Evolutionary conservation across 2,888 invertebrate genomes (phyloP).

Genomic region (Rotaria sp.): DNA sequence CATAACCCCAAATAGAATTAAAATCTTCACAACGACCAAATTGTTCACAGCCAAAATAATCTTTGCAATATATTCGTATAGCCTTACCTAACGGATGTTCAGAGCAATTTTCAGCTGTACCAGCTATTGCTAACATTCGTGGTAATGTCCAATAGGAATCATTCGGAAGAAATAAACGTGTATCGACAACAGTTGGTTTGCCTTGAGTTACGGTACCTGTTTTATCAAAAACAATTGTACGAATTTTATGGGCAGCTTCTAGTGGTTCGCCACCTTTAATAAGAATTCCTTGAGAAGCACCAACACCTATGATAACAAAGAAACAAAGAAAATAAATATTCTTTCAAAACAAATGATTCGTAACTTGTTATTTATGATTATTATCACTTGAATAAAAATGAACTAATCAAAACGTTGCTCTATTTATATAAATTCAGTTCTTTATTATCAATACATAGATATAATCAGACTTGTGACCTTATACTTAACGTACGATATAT

Average conservation of each 20-base stretch:
- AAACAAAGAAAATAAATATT: too few species aligned
- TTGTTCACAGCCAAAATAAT: conserved; percentile 48
- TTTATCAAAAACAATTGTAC: conserved; percentile 92
- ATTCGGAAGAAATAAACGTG: conserved; percentile 58
- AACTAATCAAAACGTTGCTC: too few species aligned
- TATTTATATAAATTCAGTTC: too few species aligned
- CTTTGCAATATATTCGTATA: conserved; percentile 76
- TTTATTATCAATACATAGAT: too few species aligned
- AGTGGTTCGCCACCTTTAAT: conserved; percentile 95
- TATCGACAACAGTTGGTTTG: conserved; percentile 67
- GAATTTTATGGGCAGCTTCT: conserved; percentile 91
- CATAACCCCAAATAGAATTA: conserved; percentile 82
- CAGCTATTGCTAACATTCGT: conserved; percentile 69
- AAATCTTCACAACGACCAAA: conserved; percentile 63
- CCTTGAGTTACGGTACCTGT: conserved; percentile 94
- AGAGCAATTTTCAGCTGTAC: conserved; percentile 83
- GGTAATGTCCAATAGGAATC: conserved; percentile 64
- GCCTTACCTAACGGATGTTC: conserved; percentile 93
- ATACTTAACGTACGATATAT: too few species aligned
- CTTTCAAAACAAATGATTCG: too few species aligned
- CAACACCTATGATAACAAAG: conserved; percentile 51
- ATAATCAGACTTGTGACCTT: too few species aligned
- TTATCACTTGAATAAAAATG: too few species aligned
- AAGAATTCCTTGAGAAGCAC: conserved; percentile 84
- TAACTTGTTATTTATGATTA: too few species aligned